phyloP scores from a whole-genome alignment of 2,888 invertebrate species.

The Pseudococcus longispinus region DNA sequence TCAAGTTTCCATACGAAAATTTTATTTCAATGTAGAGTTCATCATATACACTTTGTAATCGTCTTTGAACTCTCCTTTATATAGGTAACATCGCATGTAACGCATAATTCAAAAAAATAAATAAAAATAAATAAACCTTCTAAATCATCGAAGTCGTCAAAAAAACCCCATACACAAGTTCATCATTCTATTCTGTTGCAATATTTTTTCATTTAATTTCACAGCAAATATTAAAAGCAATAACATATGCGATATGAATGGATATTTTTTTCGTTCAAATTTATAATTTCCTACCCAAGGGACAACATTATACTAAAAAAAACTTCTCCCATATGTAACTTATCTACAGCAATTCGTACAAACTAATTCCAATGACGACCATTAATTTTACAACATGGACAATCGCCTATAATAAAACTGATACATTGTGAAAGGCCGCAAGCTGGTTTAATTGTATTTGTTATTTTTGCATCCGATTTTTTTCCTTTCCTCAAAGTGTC shows the following conservation, averaged over 20 bases:
- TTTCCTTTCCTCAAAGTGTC: background rate
- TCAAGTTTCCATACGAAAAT: background rate
- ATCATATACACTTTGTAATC: background rate
- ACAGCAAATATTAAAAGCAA: background rate
- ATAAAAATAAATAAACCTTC: background rate
- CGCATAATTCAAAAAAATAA: background rate
- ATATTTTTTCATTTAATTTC: background rate
- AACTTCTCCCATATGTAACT: background rate
- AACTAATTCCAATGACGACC: conserved; percentile 23
- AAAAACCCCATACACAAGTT: background rate
- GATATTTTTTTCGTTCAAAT: background rate
- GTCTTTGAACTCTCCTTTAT: background rate
- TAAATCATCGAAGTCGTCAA: background rate
- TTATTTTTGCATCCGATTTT: conserved; percentile 18
- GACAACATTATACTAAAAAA: conserved; percentile 9
- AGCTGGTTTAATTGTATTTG: conserved; percentile 36
- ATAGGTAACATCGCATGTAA: background rate
- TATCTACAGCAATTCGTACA: background rate
- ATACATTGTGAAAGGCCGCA: conserved; percentile 26
- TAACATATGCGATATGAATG: background rate
- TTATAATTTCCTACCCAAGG: conserved; percentile 3
- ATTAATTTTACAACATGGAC: conserved; percentile 24
- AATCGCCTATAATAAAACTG: conserved; percentile 26
- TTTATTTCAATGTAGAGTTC: background rate
- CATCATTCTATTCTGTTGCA: background rate